Evolutionary conservation across 2,797 vertebrate genomes (phyloP), one percentile per base, ranked within the genome.

Genomic region (Tadarida brasiliensis): DNA sequence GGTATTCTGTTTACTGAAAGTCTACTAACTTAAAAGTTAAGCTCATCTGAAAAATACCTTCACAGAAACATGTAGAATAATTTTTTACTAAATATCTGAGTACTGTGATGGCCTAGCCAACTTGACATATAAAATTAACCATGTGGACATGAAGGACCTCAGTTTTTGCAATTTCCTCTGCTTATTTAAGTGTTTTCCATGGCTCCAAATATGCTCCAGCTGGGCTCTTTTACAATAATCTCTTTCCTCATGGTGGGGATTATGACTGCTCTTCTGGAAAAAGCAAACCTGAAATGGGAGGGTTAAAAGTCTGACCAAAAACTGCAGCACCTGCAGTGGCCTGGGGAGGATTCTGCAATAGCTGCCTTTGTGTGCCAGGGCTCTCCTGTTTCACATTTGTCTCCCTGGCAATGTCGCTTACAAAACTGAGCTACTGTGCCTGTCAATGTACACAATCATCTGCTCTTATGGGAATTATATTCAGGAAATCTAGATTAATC

Each of bases 401-500:
- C 33, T 68, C 91, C 39, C 35, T 82, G 65, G 65, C 82, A 88
- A 96, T 56, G 22, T 33, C 51, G 54, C 61, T 96, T 76, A 96
- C 68, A 97, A 96, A 97, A 92, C 78, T 80, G 77, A 91, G 80
- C 2, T 84, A 57, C 73, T 90, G 14, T 67, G 81, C 81, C 96
- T 94, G 86, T 95, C 93, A 93, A 96, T 84, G 57, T 96, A 90
- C 90, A 95, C 86, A 96, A 92, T 97, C 7, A 93, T 88, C 83
- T 76, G 5, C 90, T 94, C 89, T 96, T 91, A 4, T 5, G 96
- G 93, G 84, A 98, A 97, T 96, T 96, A 91, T 71, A 63, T 91
- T 26, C 91, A 96, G 82, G 65, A 97, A 97, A 95, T 86, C 44
- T 90, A 68, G 89, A 70, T 85, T 97, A 96, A 47, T 54, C 87